Percentiles rank a stretch among this genome's conserved stretches.
Evolutionary conservation across 1,140 invertebrate genomes (phyloP).

Genomic region (Eriocheir sinensis): DNA sequence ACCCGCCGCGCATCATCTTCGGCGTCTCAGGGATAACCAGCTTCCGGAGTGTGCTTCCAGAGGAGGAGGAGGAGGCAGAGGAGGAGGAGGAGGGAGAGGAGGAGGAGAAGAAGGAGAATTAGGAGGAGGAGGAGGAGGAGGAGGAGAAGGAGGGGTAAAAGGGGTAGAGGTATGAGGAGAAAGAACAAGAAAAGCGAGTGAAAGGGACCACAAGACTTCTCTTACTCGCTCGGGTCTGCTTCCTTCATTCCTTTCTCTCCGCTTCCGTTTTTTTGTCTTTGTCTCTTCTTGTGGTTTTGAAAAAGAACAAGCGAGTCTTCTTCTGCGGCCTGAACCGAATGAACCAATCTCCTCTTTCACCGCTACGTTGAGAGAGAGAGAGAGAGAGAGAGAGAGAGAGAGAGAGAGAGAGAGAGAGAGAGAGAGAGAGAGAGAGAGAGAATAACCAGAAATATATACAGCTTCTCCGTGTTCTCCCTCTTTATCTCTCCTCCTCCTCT

Average conservation of each 20-base stretch:
- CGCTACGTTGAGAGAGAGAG: no score
- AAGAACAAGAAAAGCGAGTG: not conserved
- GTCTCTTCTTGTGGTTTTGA: not conserved
- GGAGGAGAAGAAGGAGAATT: not conserved
- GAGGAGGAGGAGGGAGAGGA: slow-evolving; percentile 6
- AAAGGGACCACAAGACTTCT: not conserved
- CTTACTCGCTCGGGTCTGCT: not conserved
- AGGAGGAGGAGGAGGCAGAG: not conserved
- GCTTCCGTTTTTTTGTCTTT: not conserved
- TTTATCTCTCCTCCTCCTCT: not conserved
- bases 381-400: no score
- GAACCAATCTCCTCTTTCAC: not conserved
- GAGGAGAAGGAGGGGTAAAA: not conserved
- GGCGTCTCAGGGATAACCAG: not conserved
- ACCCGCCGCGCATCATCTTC: not conserved
- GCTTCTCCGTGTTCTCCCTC: no score
- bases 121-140: not conserved
- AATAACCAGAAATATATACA: no score
- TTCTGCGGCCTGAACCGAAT: not conserved
- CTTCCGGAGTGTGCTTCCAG: not conserved
- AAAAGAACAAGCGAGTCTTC: not conserved
- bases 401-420: no score
- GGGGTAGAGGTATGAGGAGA: no score
- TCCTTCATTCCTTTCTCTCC: not conserved
- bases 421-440: no score